Evolutionary conservation across 2,113 vertebrate species (phyloP).

Genomic region (Coptodon rendalli): DNA sequence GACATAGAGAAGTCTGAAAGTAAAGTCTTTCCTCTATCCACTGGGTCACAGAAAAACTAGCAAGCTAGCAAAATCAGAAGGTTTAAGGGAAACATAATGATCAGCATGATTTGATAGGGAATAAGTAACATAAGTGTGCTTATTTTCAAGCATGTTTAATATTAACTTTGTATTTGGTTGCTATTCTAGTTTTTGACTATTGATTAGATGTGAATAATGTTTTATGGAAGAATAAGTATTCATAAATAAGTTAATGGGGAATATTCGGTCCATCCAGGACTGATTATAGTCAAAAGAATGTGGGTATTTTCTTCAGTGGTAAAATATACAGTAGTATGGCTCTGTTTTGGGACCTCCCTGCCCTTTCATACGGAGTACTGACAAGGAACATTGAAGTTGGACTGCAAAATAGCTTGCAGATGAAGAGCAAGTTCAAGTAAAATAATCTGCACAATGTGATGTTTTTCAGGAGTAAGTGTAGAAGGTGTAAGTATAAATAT

Average conservation of each 20-base stretch:
- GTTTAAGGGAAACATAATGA: fast-evolving
- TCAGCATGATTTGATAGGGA: not conserved
- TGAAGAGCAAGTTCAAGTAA: not conserved
- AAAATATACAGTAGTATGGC: not conserved
- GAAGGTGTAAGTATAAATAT: not conserved
- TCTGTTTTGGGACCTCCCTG: not conserved
- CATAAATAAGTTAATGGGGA: not conserved
- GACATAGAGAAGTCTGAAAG: not conserved
- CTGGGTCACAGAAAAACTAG: not conserved
- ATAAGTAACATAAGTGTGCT: not conserved
- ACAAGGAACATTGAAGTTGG: not conserved
- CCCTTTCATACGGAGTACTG: fast-evolving
- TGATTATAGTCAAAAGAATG: not conserved
- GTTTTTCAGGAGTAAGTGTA: not conserved
- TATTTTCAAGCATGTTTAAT: not conserved
- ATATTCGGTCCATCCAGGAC: not conserved
- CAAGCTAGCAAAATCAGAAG: not conserved
- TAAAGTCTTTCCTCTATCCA: not conserved
- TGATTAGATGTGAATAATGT: not conserved
- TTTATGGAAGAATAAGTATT: not conserved
- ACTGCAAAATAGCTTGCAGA: not conserved
- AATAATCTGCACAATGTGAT: not conserved
- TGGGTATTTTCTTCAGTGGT: not conserved
- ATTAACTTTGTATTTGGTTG: not conserved
- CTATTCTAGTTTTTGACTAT: not conserved